Percentiles rank a stretch among this genome's conserved stretches.
phyloP scores from a whole-genome alignment of 1,140 invertebrate species.

The Microplitis mediator region DNA sequence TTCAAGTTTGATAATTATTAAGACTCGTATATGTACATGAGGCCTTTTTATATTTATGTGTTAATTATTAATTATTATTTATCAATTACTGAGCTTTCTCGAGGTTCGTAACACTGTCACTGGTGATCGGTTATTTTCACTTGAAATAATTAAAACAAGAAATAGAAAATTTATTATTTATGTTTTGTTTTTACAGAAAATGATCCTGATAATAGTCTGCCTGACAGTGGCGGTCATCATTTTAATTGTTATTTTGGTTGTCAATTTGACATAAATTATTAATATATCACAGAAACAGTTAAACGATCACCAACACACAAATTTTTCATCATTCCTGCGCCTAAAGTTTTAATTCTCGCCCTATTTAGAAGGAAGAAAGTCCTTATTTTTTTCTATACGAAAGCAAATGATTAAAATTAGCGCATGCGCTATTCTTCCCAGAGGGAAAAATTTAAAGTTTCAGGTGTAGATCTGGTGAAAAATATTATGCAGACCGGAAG shows the following conservation, averaged over 20 bases:
- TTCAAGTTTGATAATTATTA: too few species aligned
- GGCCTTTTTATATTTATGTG: too few species aligned
- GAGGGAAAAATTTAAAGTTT: too few species aligned
- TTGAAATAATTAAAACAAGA: background rate
- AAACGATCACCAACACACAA: constrained; percentile 3
- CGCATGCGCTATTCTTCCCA: too few species aligned
- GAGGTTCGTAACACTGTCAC: background rate
- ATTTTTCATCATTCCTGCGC: background rate
- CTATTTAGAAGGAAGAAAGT: too few species aligned
- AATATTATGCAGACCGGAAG: too few species aligned
- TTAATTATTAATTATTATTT: background rate
- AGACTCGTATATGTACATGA: too few species aligned
- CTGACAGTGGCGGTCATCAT: constrained; percentile 74
- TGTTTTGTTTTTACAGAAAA: constrained; percentile 79
- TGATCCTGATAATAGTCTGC: constrained; percentile 82
- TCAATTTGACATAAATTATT: constrained; percentile 47
- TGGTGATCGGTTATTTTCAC: background rate
- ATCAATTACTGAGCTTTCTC: background rate
- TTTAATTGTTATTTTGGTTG: constrained; percentile 74
- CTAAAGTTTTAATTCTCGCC: too few species aligned
- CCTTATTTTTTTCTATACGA: too few species aligned
- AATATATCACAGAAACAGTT: background rate
- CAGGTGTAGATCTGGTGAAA: too few species aligned
- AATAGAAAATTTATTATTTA: constrained; percentile 39
- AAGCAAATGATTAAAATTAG: too few species aligned